Base-by-base conservation (phyloP, 2,113 vertebrate genomes). In the Neoarius graeffei region DNA sequence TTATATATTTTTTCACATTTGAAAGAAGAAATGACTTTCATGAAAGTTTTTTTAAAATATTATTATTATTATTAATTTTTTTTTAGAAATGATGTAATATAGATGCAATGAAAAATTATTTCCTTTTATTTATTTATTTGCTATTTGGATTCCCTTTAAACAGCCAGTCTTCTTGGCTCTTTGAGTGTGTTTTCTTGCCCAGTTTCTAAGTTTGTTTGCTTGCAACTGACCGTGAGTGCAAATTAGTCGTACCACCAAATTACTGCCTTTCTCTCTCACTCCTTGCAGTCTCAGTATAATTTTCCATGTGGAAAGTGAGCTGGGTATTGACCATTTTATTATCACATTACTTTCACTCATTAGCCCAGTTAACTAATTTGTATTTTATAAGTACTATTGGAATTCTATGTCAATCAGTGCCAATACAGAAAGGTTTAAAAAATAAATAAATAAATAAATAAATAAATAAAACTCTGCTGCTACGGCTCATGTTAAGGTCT, bases 341-440 rank as follows among this genome's bases (percentile, higher is more conserved):
- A 73, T 57, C 76, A 81, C 76, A 69, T 86, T 86, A 54, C 23
- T 64, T 77, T 86, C 76, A 86, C 50, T 81, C 59, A 80, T 86
- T 86, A 86, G 11, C 62, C 50, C 14, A 67, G 50, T 79, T 73
- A 85, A 73, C 83, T 74, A 13, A 25, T 85, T 57, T 42, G 52
- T 85, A 25, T 79, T 62, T 27, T 66, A 62, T 15, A 64, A 50
- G 57, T 57, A 10, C 74, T 54, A 54, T n/a, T 1, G n/a, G n/a
- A 81, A 52, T 15, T 56, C n/a, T 50, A 14, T 86, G n/a, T 57
- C n/a, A 67, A 67, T 86, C 62, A 57, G 17, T 59, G 52, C 14
- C 64, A 48, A 59, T 9, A 27, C 5, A 66, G 19, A 15, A 80
- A 79, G 10, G 25, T 20, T 15, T 62, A 64, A 23, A 7, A 64